phyloP scores from a whole-genome alignment of 2,888 invertebrate genomes.

The Prosapia bicincta region DNA sequence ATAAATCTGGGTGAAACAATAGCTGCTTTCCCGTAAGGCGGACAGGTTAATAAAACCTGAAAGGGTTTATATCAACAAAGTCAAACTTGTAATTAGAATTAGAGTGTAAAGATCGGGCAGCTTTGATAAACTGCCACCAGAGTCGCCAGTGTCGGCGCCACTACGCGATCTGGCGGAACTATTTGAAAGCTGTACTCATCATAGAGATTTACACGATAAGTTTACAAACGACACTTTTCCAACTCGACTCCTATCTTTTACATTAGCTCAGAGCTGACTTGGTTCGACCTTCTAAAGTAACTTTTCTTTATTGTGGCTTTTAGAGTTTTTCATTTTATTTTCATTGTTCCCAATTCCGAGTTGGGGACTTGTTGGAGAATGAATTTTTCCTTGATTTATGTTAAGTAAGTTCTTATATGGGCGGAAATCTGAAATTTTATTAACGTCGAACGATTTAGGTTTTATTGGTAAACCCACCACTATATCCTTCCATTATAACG shows the following conservation, averaged over 20 bases:
- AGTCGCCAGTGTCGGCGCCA: background rate
- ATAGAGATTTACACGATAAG: slow-evolving; percentile 12
- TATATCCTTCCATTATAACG: no score
- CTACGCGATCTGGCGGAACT: slow-evolving; percentile 17
- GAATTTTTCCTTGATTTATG: no score
- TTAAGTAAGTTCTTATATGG: no score
- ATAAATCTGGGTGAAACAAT: background rate
- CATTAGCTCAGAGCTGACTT: slow-evolving; percentile 12
- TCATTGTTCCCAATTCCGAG: background rate
- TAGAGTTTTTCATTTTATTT: background rate
- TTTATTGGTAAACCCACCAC: no score
- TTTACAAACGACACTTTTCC: slow-evolving; percentile 6
- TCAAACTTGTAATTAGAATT: background rate
- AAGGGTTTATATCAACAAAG: background rate
- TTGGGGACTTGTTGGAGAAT: background rate
- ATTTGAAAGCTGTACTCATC: slow-evolving; percentile 7
- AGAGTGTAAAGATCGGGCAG: background rate
- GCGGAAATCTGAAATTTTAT: no score
- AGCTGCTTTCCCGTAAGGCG: background rate
- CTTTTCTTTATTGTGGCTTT: background rate
- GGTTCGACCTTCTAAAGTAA: background rate
- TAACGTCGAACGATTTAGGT: no score
- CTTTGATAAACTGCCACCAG: background rate
- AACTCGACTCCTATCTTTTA: slow-evolving; percentile 21
- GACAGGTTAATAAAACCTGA: background rate